A percentile compares a stretch with the other conserved stretches of the same genome.
phyloP scores from a whole-genome alignment of 2,888 invertebrate genomes.

The Brachynemurus nebulosus region DNA sequence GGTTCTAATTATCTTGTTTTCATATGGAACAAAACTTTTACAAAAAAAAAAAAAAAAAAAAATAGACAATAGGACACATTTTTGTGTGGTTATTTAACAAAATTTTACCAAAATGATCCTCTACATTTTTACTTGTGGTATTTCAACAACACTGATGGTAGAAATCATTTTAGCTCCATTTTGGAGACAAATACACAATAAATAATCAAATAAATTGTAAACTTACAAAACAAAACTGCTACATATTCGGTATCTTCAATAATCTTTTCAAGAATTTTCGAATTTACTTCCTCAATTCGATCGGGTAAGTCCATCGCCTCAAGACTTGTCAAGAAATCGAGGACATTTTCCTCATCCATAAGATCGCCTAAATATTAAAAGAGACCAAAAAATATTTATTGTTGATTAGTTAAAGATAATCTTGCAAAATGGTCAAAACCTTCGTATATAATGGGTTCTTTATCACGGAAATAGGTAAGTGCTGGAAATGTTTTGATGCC shows the following conservation, averaged over 20 bases:
- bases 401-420: no score
- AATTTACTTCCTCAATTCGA: slow-evolving; percentile 89
- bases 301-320: slow-evolving; percentile 92
- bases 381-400: no score
- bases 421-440: no score
- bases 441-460: slow-evolving; percentile 92
- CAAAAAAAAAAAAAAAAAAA: no score
- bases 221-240: slow-evolving; percentile 90
- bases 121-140: neutral
- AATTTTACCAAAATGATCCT: neutral
- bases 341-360: slow-evolving; percentile 87
- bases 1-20: no score
- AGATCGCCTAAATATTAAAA: slow-evolving; percentile 56
- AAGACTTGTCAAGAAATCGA: slow-evolving; percentile 85
- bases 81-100: neutral
- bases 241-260: slow-evolving; percentile 86
- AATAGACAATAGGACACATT: no score
- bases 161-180: neutral
- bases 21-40: no score
- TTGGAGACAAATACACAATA: no score
- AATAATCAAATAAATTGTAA: slow-evolving; percentile 19
- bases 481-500: slow-evolving; percentile 93
- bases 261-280: slow-evolving; percentile 77
- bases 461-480: slow-evolving; percentile 92
- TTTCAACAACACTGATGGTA: neutral